phyloP scores from a whole-genome alignment of 2,888 invertebrate genomes.

The Lumbricus terrestris region DNA sequence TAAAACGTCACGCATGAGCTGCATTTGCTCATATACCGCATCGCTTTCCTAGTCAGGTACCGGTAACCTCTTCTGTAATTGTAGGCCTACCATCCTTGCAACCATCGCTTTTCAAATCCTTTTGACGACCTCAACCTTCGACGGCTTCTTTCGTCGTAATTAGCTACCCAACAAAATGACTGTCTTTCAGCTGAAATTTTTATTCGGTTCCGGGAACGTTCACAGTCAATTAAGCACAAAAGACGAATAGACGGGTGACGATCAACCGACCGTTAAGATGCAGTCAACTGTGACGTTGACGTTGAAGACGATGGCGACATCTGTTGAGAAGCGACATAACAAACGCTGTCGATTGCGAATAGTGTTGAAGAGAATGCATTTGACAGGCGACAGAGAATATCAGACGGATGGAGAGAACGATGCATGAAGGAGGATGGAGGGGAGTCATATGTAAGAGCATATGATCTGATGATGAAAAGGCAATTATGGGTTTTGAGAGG shows the following conservation, averaged over 20 bases:
- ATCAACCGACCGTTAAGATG: background rate
- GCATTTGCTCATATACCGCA: too few relatives aligned
- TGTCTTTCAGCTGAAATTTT: background rate
- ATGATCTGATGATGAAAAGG: background rate
- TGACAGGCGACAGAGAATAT: background rate
- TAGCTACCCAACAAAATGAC: background rate
- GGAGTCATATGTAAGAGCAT: background rate
- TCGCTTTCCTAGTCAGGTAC: too few relatives aligned
- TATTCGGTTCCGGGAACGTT: background rate
- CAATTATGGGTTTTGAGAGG: background rate
- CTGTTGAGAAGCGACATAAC: background rate
- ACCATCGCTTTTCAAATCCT: background rate
- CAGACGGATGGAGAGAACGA: background rate
- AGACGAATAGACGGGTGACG: background rate
- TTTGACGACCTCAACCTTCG: background rate
- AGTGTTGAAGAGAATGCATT: background rate
- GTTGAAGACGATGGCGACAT: background rate
- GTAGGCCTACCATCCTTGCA: background rate
- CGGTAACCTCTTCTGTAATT: background rate
- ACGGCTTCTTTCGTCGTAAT: background rate
- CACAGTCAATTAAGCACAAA: background rate
- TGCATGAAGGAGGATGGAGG: too few relatives aligned
- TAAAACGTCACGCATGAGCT: too few relatives aligned
- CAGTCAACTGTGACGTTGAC: background rate
- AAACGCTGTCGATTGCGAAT: background rate